Percentiles rank a stretch among this genome's conserved stretches.
Conservation (phyloP, 1,140 invertebrate genomes). For the honey bee (Apis mellifera) region Amel_HAv3.1 CM009935.2:852001-852500, state of each 20-base stretch:
- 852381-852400: neutral
- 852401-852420: no score
- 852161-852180: conserved; percentile 30
- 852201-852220: conserved; percentile 55
- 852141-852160: conserved; percentile 48
- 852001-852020: conserved; percentile 24
- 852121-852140: conserved; percentile 28
- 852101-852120: conserved; percentile 40
- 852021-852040: neutral
- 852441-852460: no score
- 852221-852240: conserved; percentile 27
- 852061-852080: conserved; percentile 12
- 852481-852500: no score
- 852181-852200: conserved; percentile 47
- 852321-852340: neutral
- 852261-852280: conserved; percentile 48
- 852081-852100: conserved; percentile 25
- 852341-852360: conserved; percentile 38
- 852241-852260: conserved; percentile 55
- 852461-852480: no score
- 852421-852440: no score
- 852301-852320: conserved; percentile 41
- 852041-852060: conserved; percentile 22
- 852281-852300: conserved; percentile 55
- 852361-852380: conserved; percentile 2